phyloP scores from a whole-genome alignment of 2,113 vertebrate species.

The Rhinolophus sinicus region DNA sequence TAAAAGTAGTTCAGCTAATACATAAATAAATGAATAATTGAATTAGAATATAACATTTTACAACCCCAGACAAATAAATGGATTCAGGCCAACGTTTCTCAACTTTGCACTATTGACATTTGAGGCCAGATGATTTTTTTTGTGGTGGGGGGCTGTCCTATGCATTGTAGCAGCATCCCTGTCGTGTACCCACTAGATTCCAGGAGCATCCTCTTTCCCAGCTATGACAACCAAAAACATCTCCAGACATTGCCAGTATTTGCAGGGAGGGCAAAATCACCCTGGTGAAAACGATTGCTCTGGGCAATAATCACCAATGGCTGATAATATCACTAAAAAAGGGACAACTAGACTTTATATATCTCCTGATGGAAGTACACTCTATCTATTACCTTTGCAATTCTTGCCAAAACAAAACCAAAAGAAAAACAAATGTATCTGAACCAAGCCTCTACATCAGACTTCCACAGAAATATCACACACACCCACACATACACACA shows the following conservation, averaged over 20 bases:
- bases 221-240: neutral
- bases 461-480: neutral
- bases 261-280: neutral
- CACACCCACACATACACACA: too few relatives aligned
- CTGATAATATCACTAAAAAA: neutral
- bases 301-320: neutral
- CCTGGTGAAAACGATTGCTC: neutral
- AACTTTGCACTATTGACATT: neutral
- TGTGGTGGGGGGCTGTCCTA: neutral
- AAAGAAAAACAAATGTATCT: neutral
- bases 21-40: neutral
- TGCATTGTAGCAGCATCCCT: neutral
- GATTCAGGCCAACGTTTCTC: neutral
- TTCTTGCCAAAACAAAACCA: neutral
- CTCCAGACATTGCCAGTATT: neutral
- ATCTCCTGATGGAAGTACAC: neutral
- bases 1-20: neutral
- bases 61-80: neutral
- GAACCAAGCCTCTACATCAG: neutral
- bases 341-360: neutral
- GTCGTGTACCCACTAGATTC: neutral
- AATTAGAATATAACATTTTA: neutral
- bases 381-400: neutral
- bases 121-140: neutral
- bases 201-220: neutral